phyloP scores from a whole-genome alignment of 2,888 invertebrate species.

The Ditylenchus weischeri region DNA sequence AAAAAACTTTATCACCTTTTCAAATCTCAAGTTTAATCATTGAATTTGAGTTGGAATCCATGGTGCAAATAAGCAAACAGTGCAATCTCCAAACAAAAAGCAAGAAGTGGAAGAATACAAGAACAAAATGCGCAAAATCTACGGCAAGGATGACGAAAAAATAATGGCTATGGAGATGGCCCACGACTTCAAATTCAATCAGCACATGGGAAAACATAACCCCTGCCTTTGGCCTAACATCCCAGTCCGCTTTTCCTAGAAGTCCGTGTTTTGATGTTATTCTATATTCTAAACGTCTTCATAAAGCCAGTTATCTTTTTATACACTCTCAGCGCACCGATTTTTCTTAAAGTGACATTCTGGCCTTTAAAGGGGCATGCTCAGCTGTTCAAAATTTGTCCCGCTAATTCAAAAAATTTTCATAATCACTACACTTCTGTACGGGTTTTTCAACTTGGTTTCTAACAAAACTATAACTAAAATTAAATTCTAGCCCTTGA shows the following conservation, averaged over 20 bases:
- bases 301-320: too few species aligned
- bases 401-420: too few species aligned
- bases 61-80: conserved; percentile 2
- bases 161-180: conserved; percentile 19
- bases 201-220: conserved; percentile 10
- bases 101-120: conserved; percentile 9
- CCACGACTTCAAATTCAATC: conserved; percentile 26
- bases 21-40: not conserved
- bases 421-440: too few species aligned
- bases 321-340: too few species aligned
- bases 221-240: conserved; percentile 31
- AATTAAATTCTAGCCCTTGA: too few species aligned
- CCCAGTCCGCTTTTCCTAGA: conserved; percentile 18
- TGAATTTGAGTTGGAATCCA: conserved; percentile 20
- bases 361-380: too few species aligned
- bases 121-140: conserved; percentile 11
- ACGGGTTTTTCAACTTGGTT: too few species aligned
- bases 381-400: too few species aligned
- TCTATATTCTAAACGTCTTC: too few species aligned
- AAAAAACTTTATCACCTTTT: not conserved
- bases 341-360: too few species aligned
- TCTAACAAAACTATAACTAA: too few species aligned
- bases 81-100: not conserved
- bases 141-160: conserved; percentile 23
- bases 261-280: too few species aligned